Conservation (phyloP, 1,140 invertebrate species). For the Neodiprion virginianus region DNA sequence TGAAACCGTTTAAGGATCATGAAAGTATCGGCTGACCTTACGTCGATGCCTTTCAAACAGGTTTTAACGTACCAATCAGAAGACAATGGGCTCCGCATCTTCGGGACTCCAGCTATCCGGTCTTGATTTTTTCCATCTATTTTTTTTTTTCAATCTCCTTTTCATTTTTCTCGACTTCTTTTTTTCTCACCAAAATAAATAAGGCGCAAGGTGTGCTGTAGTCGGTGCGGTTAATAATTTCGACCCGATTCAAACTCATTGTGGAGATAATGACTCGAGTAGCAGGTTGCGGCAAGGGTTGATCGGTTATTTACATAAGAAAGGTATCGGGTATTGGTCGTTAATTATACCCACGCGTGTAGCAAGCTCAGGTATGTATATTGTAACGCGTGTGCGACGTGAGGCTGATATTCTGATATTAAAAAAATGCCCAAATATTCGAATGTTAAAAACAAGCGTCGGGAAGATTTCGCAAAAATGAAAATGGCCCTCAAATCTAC, state of each 20-base stretch:
- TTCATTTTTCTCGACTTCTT: neutral
- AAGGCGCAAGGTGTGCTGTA: neutral
- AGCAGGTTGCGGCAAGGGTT: constrained; percentile 4
- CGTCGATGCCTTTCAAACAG: neutral
- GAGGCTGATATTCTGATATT: too few relatives aligned
- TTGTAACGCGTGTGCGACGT: too few relatives aligned
- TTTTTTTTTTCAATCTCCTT: neutral
- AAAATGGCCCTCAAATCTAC: too few relatives aligned
- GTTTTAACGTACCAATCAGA: neutral
- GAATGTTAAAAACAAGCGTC: too few relatives aligned
- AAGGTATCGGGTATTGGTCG: neutral
- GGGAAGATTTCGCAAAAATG: too few relatives aligned
- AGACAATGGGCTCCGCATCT: constrained; percentile 1
- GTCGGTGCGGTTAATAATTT: neutral
- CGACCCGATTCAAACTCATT: neutral
- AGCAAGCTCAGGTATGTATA: too few relatives aligned
- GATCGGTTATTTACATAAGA: constrained; percentile 5
- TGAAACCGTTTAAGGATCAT: neutral
- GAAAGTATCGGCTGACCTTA: neutral
- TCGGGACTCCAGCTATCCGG: neutral
- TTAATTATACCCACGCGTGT: too few relatives aligned
- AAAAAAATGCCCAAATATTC: too few relatives aligned
- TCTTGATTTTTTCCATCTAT: neutral
- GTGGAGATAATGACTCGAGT: constrained; percentile 7
- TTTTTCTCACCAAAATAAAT: neutral